These are phyloP conservation scores for Nycticryphes semicollaris DNA, from an alignment of 2,113 vertebrate species.

Conservation along the genomic window DNA sequence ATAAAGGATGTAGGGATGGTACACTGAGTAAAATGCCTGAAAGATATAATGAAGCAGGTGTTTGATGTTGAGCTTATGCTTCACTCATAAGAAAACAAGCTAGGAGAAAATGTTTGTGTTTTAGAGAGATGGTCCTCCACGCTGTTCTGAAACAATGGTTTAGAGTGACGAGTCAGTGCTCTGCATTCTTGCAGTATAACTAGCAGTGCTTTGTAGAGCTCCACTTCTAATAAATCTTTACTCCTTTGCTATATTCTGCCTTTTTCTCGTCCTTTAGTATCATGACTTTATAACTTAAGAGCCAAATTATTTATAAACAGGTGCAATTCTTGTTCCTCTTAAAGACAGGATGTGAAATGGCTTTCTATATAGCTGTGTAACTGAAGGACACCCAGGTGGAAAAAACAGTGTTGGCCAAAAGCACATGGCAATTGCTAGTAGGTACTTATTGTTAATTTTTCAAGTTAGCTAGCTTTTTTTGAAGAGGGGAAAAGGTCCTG, in stretches of 20 bases:
- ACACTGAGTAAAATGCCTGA: background rate
- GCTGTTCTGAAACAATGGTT: background rate
- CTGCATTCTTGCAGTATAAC: rapidly evolving
- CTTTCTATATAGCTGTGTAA: background rate
- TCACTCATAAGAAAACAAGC: background rate
- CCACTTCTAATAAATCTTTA: background rate
- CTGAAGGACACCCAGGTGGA: background rate
- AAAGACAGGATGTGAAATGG: background rate
- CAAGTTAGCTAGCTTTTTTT: background rate
- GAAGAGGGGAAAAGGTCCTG: background rate
- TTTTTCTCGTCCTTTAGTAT: background rate
- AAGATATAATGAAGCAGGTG: background rate
- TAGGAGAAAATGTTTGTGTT: background rate
- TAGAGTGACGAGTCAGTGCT: background rate
- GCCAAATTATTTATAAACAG: background rate
- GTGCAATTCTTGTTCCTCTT: background rate
- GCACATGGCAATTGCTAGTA: background rate
- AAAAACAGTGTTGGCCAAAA: background rate
- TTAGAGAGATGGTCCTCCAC: rapidly evolving
- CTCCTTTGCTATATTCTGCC: background rate
- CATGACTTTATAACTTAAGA: background rate
- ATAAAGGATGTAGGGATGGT: background rate
- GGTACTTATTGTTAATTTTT: background rate
- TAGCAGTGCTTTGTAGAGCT: background rate
- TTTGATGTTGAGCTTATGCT: background rate